phyloP scores from a whole-genome alignment of 1,140 invertebrate genomes.

The Drosophila funebris region DNA sequence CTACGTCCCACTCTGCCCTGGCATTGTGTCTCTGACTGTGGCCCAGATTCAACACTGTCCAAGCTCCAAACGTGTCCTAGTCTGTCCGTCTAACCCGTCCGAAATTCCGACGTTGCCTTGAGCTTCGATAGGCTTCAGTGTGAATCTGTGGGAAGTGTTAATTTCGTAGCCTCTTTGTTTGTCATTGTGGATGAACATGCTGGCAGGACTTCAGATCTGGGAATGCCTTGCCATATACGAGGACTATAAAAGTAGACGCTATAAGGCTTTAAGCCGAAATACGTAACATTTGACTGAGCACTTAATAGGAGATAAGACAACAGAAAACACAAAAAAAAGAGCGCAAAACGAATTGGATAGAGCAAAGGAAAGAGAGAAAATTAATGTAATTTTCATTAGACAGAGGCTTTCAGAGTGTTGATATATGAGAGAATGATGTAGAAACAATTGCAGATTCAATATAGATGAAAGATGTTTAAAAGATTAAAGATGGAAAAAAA shows the following conservation, averaged over 20 bases:
- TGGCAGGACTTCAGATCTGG: background rate
- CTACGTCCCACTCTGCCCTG: conserved; percentile 28
- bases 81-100: conserved; percentile 26
- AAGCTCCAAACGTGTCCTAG: conserved; percentile 23
- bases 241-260: background rate
- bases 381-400: conserved; percentile 41
- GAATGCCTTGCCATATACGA: background rate
- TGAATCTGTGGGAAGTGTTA: conserved; percentile 70
- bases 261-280: conserved; percentile 38
- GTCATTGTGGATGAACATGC: conserved; percentile 36
- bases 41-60: conserved; percentile 23
- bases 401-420: background rate
- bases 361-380: background rate
- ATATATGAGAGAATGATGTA: background rate
- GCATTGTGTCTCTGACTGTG: conserved; percentile 50
- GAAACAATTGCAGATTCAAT: background rate
- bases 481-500: background rate
- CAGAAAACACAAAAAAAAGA: conserved; percentile 16
- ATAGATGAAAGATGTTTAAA: background rate
- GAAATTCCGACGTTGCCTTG: conserved; percentile 54
- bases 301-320: conserved; percentile 47
- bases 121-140: conserved; percentile 63
- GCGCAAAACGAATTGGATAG: conserved; percentile 23
- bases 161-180: conserved; percentile 75
- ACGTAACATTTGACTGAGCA: conserved; percentile 60